A percentile compares a stretch with the other conserved stretches of the same genome.
Evolutionary conservation across 2,113 vertebrate species (phyloP).

Genomic region (Pelecanoides urinatrix): DNA sequence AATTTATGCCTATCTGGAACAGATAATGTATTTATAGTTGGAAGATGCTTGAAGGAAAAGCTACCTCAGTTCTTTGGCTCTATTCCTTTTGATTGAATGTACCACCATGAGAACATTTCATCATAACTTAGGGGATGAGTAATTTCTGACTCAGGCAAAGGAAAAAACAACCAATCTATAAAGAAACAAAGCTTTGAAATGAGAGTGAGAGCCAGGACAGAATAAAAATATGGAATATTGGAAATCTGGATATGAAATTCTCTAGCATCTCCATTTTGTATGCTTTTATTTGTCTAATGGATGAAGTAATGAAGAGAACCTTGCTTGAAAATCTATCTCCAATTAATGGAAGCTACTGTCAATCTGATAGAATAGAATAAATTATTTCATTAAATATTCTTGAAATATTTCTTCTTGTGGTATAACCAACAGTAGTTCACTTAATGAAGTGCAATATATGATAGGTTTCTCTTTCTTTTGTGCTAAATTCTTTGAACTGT

Average conservation of each 20-base stretch:
- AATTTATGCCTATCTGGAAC: neutral
- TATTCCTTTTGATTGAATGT: neutral
- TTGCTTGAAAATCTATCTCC: neutral
- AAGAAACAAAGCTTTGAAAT: neutral
- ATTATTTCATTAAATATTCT: neutral
- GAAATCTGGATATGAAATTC: neutral
- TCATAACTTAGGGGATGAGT: neutral
- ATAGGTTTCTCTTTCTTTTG: neutral
- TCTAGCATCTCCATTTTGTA: neutral
- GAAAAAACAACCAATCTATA: neutral
- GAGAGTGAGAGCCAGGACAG: neutral
- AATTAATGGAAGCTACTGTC: neutral
- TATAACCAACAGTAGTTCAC: neutral
- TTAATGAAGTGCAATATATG: neutral
- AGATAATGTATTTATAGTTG: neutral
- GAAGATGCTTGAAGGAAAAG: neutral
- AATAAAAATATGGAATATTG: neutral
- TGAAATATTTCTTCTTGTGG: neutral
- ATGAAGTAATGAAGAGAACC: neutral
- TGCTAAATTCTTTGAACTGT: neutral
- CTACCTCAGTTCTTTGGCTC: neutral
- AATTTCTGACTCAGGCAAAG: slow-evolving; percentile 8
- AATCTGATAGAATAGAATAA: neutral
- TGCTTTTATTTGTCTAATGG: neutral
- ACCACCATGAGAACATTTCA: neutral